Evolutionary conservation across 2,797 vertebrate genomes (phyloP), one percentile per base, ranked within the genome.

Genomic region (Hemibagrus guttatus): DNA sequence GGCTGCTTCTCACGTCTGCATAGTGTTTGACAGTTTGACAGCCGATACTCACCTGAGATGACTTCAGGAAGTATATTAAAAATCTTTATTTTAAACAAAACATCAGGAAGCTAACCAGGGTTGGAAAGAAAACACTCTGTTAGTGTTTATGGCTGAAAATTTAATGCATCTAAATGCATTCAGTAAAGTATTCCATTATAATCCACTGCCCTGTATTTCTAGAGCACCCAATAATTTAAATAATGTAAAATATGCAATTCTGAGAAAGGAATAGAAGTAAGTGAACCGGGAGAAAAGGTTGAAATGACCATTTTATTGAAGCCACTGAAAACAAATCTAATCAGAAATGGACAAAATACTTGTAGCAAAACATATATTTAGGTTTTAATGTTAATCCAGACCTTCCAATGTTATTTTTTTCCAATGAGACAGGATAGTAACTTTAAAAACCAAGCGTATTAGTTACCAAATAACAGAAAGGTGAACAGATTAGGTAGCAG

Each of bases 11-110:
- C 49, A 14, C 16, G 68, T 31, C 69, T 39, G 63, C 61, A 49
- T 23, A 54, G 59, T 52, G 54, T 84, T 89, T 83, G 87, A 87
- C 84, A 78, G 88, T 81, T 86, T 87, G 86, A 87, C 87, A 88
- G 85, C 21, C 28, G 83, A 83, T 49, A 49, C 69, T 71, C 54
- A 76, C 84, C 71, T 81, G 69, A 81, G 76, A 88, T 88, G 81
- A 87, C 69, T 69, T 82, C 69, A 81, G 84, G 59, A 84, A 59
- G 26, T 39, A 84, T 35, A 4, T 23, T 78, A 21, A 78, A n/a
- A 78, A 78, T 58, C n/a, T 56, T 58, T 28, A 75, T 75, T 56
- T 78, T 54, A 58, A 35, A 9, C 28, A 78, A 78, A 78, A 78
- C 17, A 78, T 17, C 49, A 46, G 11, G 21, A 13, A 54, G 72